Base-by-base conservation (phyloP, 2,797 vertebrate genomes). In the Iguana delicatissima region DNA sequence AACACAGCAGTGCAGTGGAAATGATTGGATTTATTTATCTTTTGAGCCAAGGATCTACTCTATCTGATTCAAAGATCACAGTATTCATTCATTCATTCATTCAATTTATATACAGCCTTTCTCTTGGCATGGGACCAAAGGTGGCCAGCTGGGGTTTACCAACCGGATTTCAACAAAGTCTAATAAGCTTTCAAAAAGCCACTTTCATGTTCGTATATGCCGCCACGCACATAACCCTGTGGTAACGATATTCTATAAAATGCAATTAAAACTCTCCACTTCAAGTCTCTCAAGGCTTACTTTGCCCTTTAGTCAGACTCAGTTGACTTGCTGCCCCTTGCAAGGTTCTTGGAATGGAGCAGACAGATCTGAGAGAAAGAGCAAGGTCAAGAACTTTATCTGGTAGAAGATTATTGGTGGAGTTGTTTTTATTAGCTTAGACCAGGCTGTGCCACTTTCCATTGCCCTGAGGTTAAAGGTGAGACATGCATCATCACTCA, bases 381-480 rank as follows among this genome's bases (percentile, higher is more conserved):
- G n/a, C 3, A 59, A 80, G 62, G 77, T 69, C 86, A 87, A 67
- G 59, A 80, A 55, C 13, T 52, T 20, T 10, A 52, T 18, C 38
- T 8, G 32, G 88, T 18, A 57, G 29, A 1, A 26, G 32, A 8
- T 29, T 50, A 16, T 52, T 5, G 9, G 8, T 88, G 20, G 0
- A 1, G 4, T 7, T 89, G 86, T 79, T 82, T 90, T 73, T 87
- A n/a, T 86, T 90, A 80, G 89, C 13, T 86, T 84, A 35, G 2
- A 62, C n/a, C 42, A 10, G n/a, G 16, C 83, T 90, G 91, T 29
- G 6, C 64, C 24, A 26, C 57, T 52, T 90, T 38, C 76, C 57
- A 82, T 52, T 94, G 50, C 26, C n/a, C n/a, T 82, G 0, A 80
- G 8, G 73, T 32, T 0, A 10, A 91, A 73, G 2, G 7, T 88